Evolutionary conservation across 2,113 vertebrate genomes (phyloP).

Genomic region (Choloepus hoffmanni): DNA sequence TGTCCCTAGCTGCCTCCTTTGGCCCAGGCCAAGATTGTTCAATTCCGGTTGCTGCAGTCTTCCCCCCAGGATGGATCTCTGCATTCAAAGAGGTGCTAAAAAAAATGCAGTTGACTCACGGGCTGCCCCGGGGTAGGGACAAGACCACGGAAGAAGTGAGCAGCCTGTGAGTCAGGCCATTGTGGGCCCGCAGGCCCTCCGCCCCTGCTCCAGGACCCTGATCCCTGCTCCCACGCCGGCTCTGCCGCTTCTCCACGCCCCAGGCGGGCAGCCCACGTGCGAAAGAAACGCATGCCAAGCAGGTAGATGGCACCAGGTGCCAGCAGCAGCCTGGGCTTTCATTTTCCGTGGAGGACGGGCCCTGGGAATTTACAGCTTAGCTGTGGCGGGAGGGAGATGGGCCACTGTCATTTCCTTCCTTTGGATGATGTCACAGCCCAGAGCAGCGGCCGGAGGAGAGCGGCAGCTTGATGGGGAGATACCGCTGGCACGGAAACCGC

Average conservation of each 20-base stretch:
- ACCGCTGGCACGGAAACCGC: not conserved
- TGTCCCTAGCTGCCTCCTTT: not conserved
- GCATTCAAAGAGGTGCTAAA: not conserved
- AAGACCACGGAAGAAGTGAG: slow-evolving; percentile 28
- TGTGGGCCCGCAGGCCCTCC: rapidly evolving
- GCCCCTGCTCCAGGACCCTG: no score
- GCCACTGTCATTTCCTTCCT: slow-evolving; percentile 69
- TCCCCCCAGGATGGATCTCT: not conserved
- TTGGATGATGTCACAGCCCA: not conserved
- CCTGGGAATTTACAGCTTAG: not conserved
- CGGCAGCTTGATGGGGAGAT: not conserved
- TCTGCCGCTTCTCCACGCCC: no score
- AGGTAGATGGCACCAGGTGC: not conserved
- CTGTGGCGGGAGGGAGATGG: not conserved
- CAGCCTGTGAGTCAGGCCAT: slow-evolving; percentile 57
- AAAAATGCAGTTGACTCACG: not conserved
- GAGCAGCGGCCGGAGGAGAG: not conserved
- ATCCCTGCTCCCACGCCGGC: not conserved
- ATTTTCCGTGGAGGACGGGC: not conserved
- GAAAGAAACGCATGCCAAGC: not conserved
- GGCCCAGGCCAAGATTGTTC: not conserved
- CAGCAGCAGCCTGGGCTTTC: not conserved
- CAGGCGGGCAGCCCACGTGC: not conserved
- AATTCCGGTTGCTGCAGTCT: rapidly evolving
- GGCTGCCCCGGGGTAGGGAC: not conserved